Evolutionary conservation across 2,888 invertebrate genomes (phyloP), one percentile per base, ranked within the genome.

Genomic region (Embidobia sp.): DNA sequence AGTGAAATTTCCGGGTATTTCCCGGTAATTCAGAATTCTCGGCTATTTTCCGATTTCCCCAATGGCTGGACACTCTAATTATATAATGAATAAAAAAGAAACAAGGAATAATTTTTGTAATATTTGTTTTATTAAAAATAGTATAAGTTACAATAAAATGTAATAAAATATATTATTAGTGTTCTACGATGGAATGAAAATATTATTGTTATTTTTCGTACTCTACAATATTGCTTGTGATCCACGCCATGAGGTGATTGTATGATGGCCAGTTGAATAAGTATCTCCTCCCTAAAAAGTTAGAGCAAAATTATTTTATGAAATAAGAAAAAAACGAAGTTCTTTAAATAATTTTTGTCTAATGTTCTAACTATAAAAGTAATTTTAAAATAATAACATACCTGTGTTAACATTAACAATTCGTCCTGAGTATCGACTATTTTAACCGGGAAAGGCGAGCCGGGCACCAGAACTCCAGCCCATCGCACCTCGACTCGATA

Each of bases 371-470:
- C 22, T 6, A 53, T n/a, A 48, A 19, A 13, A 15, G 0, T 29
- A 37, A 13, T 13, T 35, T 29, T 13, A 13, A 2, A 26, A 35
- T 51, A 35, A 10, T 22, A 22, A 18, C n/a, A n/a, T 85, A 91
- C 91, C 90, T 91, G 92, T 53, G 92, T 84, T 80, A 91, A 91
- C 84, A 91, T 89, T 80, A 91, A 93, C 75, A 98, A 92, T 90
- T 99, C 99, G 89, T 98, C 97, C 89, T 98, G 97, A 5, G 99
- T 99, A 90, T 99, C 99, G 90, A 99, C 98, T 85, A 99, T 99
- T 95, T 98, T 97, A 79, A 99, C 98, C 77, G 96, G 96, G 93
- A 99, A 99, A 0, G 99, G 99, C 37, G 98, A 98, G 59, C 99
- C 99, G 49, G 98, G 98, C 16, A 99, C 98, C 86, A 98, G 95